These are phyloP conservation scores for Genyomyrus donnyi DNA, from an alignment of 2,113 vertebrate genomes.

Conservation along the genomic window DNA sequence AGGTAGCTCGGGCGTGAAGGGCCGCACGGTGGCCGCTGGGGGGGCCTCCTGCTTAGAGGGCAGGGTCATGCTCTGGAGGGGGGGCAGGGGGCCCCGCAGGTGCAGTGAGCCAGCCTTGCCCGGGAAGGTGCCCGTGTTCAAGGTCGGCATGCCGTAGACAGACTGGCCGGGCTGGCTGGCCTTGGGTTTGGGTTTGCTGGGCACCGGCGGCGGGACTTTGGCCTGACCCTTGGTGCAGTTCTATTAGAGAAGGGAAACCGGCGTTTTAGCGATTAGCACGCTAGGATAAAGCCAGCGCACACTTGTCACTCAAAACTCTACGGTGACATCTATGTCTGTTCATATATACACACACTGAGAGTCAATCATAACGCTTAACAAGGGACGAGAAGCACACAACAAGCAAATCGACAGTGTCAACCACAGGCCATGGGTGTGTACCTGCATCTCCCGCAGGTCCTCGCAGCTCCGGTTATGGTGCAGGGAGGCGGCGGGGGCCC, in stretches of 20 bases:
- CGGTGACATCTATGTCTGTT: background rate
- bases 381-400: background rate
- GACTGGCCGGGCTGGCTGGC: constrained; percentile 54
- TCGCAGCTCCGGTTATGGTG: constrained; percentile 95
- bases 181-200: constrained; percentile 83
- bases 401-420: background rate
- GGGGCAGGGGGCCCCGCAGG: constrained; percentile 26
- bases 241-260: constrained; percentile 44
- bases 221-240: constrained; percentile 62
- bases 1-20: constrained; percentile 84
- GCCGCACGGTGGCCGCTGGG: constrained; percentile 83
- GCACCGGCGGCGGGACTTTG: constrained; percentile 92
- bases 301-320: background rate
- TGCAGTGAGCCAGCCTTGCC: constrained; percentile 59
- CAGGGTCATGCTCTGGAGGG: constrained; percentile 67
- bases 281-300: background rate
- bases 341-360: background rate
- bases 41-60: constrained; percentile 80
- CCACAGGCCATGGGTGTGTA: constrained; percentile 29
- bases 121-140: constrained; percentile 57
- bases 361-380: background rate
- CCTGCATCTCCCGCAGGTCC: constrained; percentile 83
- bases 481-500: constrained; percentile 59
- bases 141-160: constrained; percentile 57
- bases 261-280: background rate